Evolutionary conservation across 92 coral and sea anemone species (phyloP), one percentile per base, ranked within the genome.

Genomic region (Actinernus sp.): DNA sequence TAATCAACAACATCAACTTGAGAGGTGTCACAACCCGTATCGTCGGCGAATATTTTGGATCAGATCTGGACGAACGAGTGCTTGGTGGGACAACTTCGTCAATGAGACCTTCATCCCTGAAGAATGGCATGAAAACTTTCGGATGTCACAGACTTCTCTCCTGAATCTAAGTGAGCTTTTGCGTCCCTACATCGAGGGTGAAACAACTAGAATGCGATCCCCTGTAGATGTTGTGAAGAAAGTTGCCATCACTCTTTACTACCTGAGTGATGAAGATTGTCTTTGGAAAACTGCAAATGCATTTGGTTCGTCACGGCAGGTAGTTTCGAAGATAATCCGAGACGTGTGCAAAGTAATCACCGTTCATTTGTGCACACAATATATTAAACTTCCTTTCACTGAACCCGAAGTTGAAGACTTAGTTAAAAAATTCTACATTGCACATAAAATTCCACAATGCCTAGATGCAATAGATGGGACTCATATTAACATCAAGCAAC

Each of bases 261-360:
- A 76, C 63, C 45, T 38, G n/a, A n/a, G n/a, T n/a, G n/a, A n/a
- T n/a, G n/a, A n/a, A n/a, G n/a, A n/a, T n/a, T n/a, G n/a, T n/a
- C 60, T 74, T 4, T 34, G 84, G 34, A 83, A 83, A 60, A 76
- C 90, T 36, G 79, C 89, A n/a, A 83, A 75, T 33, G 79, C 89
- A 9, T 83, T 83, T 61, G 89, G 79, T 13, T 51, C 76, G 7
- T 83, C 84, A n/a, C n/a, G n/a, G n/a, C n/a, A n/a, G n/a, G n/a
- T n/a, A n/a, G n/a, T n/a, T n/a, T n/a, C n/a, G n/a, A 82, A 82
- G 46, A 82, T 82, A 18, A 49, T 83, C 31, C 58, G 68, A 46
- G 83, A 76, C 48, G 73, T 83, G 18, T 76, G 68, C 41, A 61
- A 24, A 32, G 90, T 84, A 5, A 76, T 83, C 0, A 83, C 84